A percentile compares a stretch with the other conserved stretches of the same genome.
These are phyloP conservation scores for Argynnis bischoffii DNA, from an alignment of 2,888 invertebrate species.

Conservation along the genomic window DNA sequence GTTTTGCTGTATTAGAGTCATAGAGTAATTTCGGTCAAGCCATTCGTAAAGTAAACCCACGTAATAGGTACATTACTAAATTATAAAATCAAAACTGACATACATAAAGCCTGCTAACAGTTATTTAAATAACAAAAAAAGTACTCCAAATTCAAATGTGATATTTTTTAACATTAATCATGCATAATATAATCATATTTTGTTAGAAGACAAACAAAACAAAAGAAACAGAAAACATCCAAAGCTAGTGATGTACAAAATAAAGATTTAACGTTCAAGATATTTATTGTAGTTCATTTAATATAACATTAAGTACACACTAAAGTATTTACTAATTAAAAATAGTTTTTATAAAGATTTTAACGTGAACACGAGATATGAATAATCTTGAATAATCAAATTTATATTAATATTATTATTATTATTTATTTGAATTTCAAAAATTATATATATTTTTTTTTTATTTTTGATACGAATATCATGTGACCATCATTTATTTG, in stretches of 20 bases:
- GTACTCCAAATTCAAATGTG: too few relatives aligned
- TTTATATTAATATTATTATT: background rate
- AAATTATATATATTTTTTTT: background rate
- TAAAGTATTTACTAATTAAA: background rate
- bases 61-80: too few relatives aligned
- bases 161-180: background rate
- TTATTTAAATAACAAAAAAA: background rate
- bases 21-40: too few relatives aligned
- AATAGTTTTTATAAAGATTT: background rate
- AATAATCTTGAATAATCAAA: background rate
- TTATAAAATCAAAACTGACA: background rate
- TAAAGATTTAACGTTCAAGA: background rate
- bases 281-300: background rate
- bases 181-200: conserved; percentile 14
- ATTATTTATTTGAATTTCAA: background rate
- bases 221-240: conserved; percentile 6
- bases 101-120: background rate
- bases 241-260: background rate
- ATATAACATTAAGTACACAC: background rate
- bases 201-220: conserved; percentile 13
- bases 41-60: too few relatives aligned
- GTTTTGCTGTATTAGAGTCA: too few relatives aligned
- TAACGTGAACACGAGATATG: conserved; percentile 8
- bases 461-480: background rate
- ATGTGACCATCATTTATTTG: too few relatives aligned